Base-by-base conservation (phyloP, 1,140 invertebrate species). In the Tachypleus tridentatus region DNA sequence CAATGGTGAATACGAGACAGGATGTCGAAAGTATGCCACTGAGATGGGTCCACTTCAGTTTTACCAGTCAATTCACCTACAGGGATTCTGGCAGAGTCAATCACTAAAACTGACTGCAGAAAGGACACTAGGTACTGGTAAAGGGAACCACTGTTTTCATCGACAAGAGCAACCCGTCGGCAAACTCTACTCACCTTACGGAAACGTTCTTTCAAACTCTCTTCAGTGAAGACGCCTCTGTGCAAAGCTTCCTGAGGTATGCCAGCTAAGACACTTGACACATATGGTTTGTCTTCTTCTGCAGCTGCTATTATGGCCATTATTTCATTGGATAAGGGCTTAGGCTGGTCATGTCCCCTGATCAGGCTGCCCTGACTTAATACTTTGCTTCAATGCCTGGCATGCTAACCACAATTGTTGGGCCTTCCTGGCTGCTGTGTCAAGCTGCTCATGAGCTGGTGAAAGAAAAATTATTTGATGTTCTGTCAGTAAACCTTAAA, bases 401-500 rank as follows among this genome's bases (percentile, higher is more conserved):
- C 90, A 94, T 7, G 93, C 88, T 63, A 90, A 83, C 95, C 94
- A 98, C 68, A 97, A 81, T 51, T 89, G 83, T 75, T 95, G 91
- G 4, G 91, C 86, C 69, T 89, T 84, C 64, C 86, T 84, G 0
- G 87, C 85, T 65, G 84, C 82, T 71, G 85, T 86, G 71, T 97
- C 93, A 49, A 85, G 82, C 47, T 86, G 84, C 57, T 88, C 84
- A 52, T 90, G 84, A 58, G 81, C 90, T 92, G 74, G 52, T 29
- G 29, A 29, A 29, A 29, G 29, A 29, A 29, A 29, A 29, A 29
- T 29, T 29, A 29, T 29, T 29, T 29, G 0, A 29, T 29, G 29
- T 29, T 29, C 29, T 29, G 0, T 29, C 29, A 29, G 29, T 29
- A 29, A 29, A 29, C 29, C 29, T 29, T 29, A 29, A 29, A 29